Base-by-base conservation (phyloP, 2,797 vertebrate genomes). In the Champsocephalus gunnari region DNA sequence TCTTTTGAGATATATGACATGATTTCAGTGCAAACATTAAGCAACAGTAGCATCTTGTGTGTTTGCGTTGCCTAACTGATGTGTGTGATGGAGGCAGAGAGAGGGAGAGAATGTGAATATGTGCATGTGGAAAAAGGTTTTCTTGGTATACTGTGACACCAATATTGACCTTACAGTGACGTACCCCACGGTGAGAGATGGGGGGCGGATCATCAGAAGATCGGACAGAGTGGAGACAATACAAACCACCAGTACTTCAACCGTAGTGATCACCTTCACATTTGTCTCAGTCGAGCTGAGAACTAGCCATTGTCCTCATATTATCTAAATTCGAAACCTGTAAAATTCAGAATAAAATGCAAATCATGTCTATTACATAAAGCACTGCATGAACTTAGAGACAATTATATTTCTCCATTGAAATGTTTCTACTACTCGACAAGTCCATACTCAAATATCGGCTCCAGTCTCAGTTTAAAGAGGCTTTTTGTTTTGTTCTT, bases 61-160 rank as follows among this genome's bases (percentile, higher is more conserved):
- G 32, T 62, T 28, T 75, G 53, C 67, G 45, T 47, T 74, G 49
- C 32, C 8, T 47, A 57, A 55, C 66, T 59, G 32, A 14, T 54
- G 47, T 14, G 56, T 54, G 62, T 47, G 43, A 67, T 4, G 13
- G 53, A 10, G n/a, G 28, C 28, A 28, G 28, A 60, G 11, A 62
- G 70, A 56, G 45, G 21, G 38, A 41, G 49, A 19, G 43, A 19
- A 75, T 47, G 71, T 48, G 34, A 60, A 38, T n/a, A 59, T 62
- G 62, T 69, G 43, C 44, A 44, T 58, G 55, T 70, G 38, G 24
- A 66, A 61, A 67, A 79, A 62, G 49, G 56, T 66, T 73, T 28
- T 70, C 76, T 67, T 74, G 65, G 81, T 69, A 51, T 34, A 70
- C 17, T 12, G 60, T 66, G 59, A 63, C 72, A 73, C 66, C 38